phyloP scores from a whole-genome alignment of 2,888 invertebrate species.

The Brachylomia viminalis region DNA sequence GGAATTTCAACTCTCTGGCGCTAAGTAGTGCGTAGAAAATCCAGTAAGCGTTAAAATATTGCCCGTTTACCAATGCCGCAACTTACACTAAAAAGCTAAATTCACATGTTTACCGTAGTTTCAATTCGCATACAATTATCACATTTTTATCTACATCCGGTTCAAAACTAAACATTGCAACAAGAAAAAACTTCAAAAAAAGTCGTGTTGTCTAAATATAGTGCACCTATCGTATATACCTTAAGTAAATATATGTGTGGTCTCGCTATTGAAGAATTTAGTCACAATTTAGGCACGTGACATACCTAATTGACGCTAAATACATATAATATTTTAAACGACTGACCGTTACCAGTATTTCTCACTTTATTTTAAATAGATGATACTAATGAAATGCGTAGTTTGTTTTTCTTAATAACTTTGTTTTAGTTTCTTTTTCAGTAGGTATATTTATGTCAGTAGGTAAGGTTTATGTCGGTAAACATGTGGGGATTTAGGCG shows the following conservation, averaged over 20 bases:
- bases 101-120: not conserved
- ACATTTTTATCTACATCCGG: conserved; percentile 14
- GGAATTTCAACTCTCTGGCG: not conserved
- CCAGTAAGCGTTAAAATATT: not conserved
- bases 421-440: not conserved
- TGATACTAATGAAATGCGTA: conserved; percentile 1
- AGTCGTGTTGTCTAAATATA: not conserved
- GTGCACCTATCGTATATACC: conserved; percentile 22
- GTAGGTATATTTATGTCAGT: too few species aligned
- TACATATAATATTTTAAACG: conserved; percentile 37
- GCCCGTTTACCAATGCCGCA: too few species aligned
- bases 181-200: not conserved
- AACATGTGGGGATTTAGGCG: not conserved
- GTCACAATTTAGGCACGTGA: conserved; percentile 27
- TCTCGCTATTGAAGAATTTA: conserved; percentile 36
- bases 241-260: conserved; percentile 54
- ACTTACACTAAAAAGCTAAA: not conserved
- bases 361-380: conserved; percentile 29
- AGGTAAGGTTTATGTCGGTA: not conserved
- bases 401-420: conserved; percentile 6
- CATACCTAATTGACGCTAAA: conserved; percentile 47
- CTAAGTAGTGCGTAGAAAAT: not conserved
- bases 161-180: not conserved
- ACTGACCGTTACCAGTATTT: conserved; percentile 12
- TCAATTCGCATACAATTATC: conserved; percentile 28